Base-by-base conservation (phyloP, 2,888 invertebrate species). In the Resseliella maxima region DNA sequence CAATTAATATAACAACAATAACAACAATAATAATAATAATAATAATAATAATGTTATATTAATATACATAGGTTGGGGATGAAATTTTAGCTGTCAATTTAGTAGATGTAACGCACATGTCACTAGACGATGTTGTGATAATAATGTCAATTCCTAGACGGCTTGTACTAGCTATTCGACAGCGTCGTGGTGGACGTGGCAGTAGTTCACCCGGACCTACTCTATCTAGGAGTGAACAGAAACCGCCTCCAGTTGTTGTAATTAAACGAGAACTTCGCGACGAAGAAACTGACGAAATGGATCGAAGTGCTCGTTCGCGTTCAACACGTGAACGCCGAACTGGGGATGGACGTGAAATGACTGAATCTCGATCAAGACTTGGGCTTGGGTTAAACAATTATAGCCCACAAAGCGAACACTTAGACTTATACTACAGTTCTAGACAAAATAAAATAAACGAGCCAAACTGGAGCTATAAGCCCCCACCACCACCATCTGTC, bases 131-230 rank as follows among this genome's bases (percentile, higher is more conserved):
- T 91, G 99, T 99, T 88, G 99, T 99, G 88, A 98, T 99, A 90
- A 97, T 99, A 89, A 99, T 99, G 98, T 98, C 98, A 90, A 99
- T 99, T 92, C 99, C 99, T 8, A 94, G 98, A 90, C 94, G 99
- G 89, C 93, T 99, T 90, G 95, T 99, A 88, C 93, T 99, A 88
- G 98, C 98, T 89, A 98, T 98, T 88, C 94, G 98, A 89, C 97
- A 97, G 90, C 92, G 95, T 88, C 95, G 95, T 91, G 95, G 95
- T 91, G 92, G 91, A 88, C 91, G 92, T 86, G 92, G 92, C 87
- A 90, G 90, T 27, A 89, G 89, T 41, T 91, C 91, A 10, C 91
- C 91, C 0, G 91, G 90, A 35, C 91, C 91, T 36, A 90, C 90
- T 46, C 93, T 94, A 86, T 93, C 95, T 36, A 91, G 94, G 85